phyloP scores from a whole-genome alignment of 2,113 vertebrate genomes.

The Albula goreensis region DNA sequence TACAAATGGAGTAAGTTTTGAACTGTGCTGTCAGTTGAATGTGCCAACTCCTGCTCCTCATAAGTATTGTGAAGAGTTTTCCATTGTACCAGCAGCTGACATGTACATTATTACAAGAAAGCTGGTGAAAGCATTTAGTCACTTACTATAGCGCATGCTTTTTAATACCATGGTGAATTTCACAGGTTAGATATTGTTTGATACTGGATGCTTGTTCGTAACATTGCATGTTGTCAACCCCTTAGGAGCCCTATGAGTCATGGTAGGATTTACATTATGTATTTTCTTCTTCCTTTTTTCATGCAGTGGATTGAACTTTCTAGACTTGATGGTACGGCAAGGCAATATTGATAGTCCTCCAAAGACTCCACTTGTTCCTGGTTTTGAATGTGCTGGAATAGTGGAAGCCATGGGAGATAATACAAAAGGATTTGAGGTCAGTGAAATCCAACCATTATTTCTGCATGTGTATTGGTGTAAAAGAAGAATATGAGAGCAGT shows the following conservation, averaged over 20 bases:
- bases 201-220: too few species aligned
- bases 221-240: too few species aligned
- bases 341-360: conserved; percentile 96
- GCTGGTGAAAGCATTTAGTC: neutral
- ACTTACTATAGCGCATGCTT: neutral
- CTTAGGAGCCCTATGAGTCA: too few species aligned
- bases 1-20: neutral
- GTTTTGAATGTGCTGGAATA: conserved; percentile 96
- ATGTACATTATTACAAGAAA: neutral
- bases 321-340: conserved; percentile 97
- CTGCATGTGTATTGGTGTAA: neutral
- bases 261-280: neutral
- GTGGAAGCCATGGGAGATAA: conserved; percentile 88
- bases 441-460: conserved; percentile 31
- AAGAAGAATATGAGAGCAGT: neutral
- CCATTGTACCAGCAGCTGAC: neutral
- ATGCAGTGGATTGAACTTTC: conserved; percentile 92
- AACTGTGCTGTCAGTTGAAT: neutral
- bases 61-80: neutral
- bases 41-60: neutral
- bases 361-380: conserved; percentile 90
- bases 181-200: too few species aligned
- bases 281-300: conserved; percentile 14
- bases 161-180: neutral
- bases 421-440: conserved; percentile 91